phyloP scores from a whole-genome alignment of 2,797 vertebrate genomes.

The Novumbra hubbsi region DNA sequence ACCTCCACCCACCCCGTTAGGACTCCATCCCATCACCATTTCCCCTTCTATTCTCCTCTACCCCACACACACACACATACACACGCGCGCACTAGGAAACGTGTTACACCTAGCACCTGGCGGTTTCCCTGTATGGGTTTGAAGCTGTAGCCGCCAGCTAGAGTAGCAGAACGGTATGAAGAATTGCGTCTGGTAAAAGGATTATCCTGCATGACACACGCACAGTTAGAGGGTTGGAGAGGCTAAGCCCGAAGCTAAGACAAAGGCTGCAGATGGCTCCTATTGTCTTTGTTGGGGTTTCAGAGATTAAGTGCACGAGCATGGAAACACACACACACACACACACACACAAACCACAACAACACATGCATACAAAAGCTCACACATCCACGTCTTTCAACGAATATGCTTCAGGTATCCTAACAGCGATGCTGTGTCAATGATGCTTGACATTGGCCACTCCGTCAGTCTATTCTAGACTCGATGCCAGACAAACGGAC shows the following conservation, averaged over 20 bases:
- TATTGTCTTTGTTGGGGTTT: constrained; percentile 47
- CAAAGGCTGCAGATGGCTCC: constrained; percentile 63
- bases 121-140: neutral
- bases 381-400: neutral
- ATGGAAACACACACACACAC: constrained; percentile 11
- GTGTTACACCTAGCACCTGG: constrained; percentile 4
- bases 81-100: neutral
- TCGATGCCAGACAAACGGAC: no score
- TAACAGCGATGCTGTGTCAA: no score
- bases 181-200: constrained; percentile 60
- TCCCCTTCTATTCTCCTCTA: neutral
- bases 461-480: no score
- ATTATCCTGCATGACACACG: constrained; percentile 54
- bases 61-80: no score
- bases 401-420: no score
- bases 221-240: constrained; percentile 39
- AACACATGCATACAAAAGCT: neutral
- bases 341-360: neutral
- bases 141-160: neutral
- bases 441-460: no score
- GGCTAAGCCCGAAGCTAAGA: constrained; percentile 58
- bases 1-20: constrained; percentile 7
- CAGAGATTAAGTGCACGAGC: constrained; percentile 29
- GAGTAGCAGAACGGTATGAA: constrained; percentile 34
- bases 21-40: neutral